Evolutionary conservation across 2,797 vertebrate species (phyloP).

Genomic region (Hippoglossus hippoglossus): DNA sequence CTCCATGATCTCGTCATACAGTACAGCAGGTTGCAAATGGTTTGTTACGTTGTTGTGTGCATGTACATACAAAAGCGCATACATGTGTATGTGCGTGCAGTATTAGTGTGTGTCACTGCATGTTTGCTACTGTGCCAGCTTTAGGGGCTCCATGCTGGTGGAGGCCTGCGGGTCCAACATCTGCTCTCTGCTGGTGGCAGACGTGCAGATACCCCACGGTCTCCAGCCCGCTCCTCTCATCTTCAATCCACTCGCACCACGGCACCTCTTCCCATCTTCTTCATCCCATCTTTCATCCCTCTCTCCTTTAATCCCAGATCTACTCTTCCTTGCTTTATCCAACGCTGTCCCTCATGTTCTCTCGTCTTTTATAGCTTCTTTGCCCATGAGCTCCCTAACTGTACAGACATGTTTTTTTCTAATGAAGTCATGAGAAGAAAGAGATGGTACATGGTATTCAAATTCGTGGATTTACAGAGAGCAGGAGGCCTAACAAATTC

Average conservation of each 20-base stretch:
- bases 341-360: slow-evolving; percentile 2
- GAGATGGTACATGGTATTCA: slow-evolving; percentile 21
- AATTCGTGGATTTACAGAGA: slow-evolving; percentile 28
- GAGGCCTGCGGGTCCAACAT: slow-evolving; percentile 74
- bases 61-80: neutral
- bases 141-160: slow-evolving; percentile 59
- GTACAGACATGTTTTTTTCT: slow-evolving; percentile 11
- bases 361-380: slow-evolving; percentile 12
- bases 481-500: slow-evolving; percentile 33
- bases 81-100: neutral
- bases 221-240: slow-evolving; percentile 38
- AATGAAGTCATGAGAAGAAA: slow-evolving; percentile 21
- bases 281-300: slow-evolving; percentile 4
- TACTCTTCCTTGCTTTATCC: slow-evolving; percentile 22
- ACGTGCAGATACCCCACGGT: slow-evolving; percentile 15
- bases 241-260: slow-evolving; percentile 32
- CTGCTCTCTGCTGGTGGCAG: slow-evolving; percentile 69
- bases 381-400: slow-evolving; percentile 12
- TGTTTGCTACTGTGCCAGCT: slow-evolving; percentile 41
- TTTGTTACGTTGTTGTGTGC: slow-evolving; percentile 1
- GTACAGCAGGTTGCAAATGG: slow-evolving; percentile 5
- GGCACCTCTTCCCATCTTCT: slow-evolving; percentile 12
- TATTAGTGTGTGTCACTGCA: slow-evolving; percentile 16
- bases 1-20: slow-evolving; percentile 25
- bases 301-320: slow-evolving; percentile 24